These are phyloP conservation scores for Cheumatopsyche charites DNA, from an alignment of 1,140 invertebrate genomes.

Conservation along the genomic window DNA sequence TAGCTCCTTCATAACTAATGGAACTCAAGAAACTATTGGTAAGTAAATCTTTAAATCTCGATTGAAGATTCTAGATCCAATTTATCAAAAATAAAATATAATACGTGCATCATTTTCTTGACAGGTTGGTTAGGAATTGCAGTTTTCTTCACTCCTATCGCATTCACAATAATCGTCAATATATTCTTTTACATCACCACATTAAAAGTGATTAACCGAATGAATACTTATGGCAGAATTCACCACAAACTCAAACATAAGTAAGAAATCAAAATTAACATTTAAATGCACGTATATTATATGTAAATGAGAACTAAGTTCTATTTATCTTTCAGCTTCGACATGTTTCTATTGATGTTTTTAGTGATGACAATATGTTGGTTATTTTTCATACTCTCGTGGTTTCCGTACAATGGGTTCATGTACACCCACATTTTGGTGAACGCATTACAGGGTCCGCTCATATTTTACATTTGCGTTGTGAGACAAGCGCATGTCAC, in stretches of 20 bases:
- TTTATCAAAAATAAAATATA: constrained; percentile 19
- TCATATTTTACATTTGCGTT: constrained; percentile 77
- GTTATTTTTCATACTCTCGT: constrained; percentile 76
- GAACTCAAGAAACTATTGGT: constrained; percentile 71
- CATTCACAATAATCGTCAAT: constrained; percentile 76
- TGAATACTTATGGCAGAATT: constrained; percentile 81
- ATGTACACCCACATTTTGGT: constrained; percentile 75
- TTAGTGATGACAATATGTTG: constrained; percentile 74
- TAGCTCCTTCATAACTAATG: constrained; percentile 58
- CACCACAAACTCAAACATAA: constrained; percentile 83
- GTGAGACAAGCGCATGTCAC: constrained; percentile 77
- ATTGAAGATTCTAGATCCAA: not conserved
- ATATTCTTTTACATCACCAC: constrained; percentile 81
- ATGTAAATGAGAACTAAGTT: constrained; percentile 6
- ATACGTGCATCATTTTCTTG: constrained; percentile 50
- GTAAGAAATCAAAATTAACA: constrained; percentile 55
- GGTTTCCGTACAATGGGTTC: constrained; percentile 71
- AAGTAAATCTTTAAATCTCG: constrained; percentile 42
- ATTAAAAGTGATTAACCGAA: constrained; percentile 75
- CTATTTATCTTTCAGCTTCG: constrained; percentile 68
- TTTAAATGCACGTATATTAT: constrained; percentile 34
- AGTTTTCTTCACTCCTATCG: constrained; percentile 79
- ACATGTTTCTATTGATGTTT: constrained; percentile 77
- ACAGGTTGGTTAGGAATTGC: constrained; percentile 79
- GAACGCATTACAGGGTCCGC: constrained; percentile 73